These are phyloP conservation scores for Phymanthus crucifer DNA, from an alignment of 92 coral and sea anemone species.

Conservation along the genomic window DNA sequence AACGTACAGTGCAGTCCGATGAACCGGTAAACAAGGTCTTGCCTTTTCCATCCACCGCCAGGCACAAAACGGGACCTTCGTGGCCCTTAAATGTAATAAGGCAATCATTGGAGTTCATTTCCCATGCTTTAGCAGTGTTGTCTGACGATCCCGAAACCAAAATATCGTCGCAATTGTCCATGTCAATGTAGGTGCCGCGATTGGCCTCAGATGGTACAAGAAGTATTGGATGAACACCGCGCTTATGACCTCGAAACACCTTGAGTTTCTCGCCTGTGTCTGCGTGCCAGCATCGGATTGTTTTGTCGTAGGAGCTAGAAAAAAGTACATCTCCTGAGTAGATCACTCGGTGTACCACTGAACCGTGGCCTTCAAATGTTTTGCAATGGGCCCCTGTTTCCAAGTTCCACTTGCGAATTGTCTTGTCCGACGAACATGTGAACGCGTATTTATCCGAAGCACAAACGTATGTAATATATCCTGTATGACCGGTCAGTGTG, in stretches of 20 bases:
- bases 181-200: conserved; percentile 79
- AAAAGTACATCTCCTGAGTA: conserved; percentile 81
- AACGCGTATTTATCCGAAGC: conserved; percentile 85
- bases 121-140: conserved; percentile 94
- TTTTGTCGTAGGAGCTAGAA: conserved; percentile 94
- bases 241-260: conserved; percentile 84
- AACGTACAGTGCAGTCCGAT: conserved; percentile 74
- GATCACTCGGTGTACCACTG: conserved; percentile 78
- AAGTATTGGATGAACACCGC: conserved; percentile 70
- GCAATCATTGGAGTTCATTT: conserved; percentile 90
- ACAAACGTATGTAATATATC: conserved; percentile 74
- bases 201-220: conserved; percentile 82
- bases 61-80: conserved; percentile 72
- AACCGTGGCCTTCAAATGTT: conserved; percentile 69
- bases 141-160: conserved; percentile 91
- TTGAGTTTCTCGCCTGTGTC: conserved; percentile 82
- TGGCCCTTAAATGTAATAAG: conserved; percentile 86
- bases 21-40: conserved; percentile 91
- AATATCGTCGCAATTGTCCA: conserved; percentile 90
- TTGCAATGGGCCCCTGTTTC: conserved; percentile 72
- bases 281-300: conserved; percentile 89
- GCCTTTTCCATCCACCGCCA: conserved; percentile 91
- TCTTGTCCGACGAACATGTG: conserved; percentile 88
- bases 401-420: conserved; percentile 87
- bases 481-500: conserved; percentile 72